Evolutionary conservation across 2,797 vertebrate species (phyloP), one percentile per base, ranked within the genome.

Genomic region (Bradypodion ventrale): DNA sequence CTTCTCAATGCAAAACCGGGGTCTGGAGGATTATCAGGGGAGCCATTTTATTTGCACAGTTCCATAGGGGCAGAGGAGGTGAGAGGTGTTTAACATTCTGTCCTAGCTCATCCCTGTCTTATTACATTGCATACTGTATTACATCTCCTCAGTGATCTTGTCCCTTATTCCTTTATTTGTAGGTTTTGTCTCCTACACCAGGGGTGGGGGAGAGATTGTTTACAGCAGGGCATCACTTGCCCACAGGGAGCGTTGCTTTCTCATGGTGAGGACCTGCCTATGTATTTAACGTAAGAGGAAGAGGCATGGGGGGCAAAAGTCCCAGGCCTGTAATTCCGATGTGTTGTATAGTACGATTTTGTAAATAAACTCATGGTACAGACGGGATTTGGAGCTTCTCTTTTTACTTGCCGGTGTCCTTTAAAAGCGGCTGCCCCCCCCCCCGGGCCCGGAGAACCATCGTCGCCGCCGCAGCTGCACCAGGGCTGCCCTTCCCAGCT

Each of bases 281-380:
- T 87, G 85, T 81, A 81, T 84, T 72, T 87, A 92, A 94, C 92
- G 89, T 93, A 90, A 89, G 83, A 85, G 87, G 83, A 35, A 78
- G 35, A 56, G 13, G 29, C 2, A 2, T n/a, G 37, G 66, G 12
- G n/a, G n/a, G 42, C n/a, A 70, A 16, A 32, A 35, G 76, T 9
- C 42, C 79, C 42, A 63, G 42, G 56, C 74, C 66, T 77, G 35
- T 68, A 63, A 52, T 63, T 8, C n/a, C 85, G 84, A 65, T 27
- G 77, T 46, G 87, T 79, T 94, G 88, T 94, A 93, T 85, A n/a
- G 89, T 94, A 93, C 7, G 86, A 80, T 93, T 94, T 94, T 94
- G 88, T 94, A 94, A 94, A 94, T 94, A 94, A 94, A 94, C 29
- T 62, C 87, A 84, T 90, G 86, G 75, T 81, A 85, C 83, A 90